phyloP scores from a whole-genome alignment of 2,888 invertebrate species.

The Spodoptera exigua region DNA sequence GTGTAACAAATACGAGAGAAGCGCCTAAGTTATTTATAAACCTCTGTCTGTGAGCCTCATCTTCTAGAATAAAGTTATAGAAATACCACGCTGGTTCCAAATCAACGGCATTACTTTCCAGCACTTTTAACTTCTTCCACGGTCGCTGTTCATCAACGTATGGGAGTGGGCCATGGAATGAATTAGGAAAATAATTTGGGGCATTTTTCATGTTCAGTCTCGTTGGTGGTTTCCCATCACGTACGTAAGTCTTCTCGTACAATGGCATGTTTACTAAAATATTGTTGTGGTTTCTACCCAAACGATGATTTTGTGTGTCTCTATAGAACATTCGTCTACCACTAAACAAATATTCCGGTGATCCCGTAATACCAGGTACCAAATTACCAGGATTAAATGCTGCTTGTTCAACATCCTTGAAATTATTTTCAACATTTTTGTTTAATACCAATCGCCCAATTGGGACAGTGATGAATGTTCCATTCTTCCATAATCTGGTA shows the following conservation, averaged over 20 bases:
- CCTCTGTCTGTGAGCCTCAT: conserved; percentile 69
- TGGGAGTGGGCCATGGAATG: conserved; percentile 65
- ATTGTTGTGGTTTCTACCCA: conserved; percentile 64
- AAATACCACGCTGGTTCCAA: conserved; percentile 92
- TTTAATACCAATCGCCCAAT: conserved; percentile 85
- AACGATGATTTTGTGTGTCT: conserved; percentile 86
- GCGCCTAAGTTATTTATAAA: conserved; percentile 32
- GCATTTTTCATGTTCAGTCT: conserved; percentile 56
- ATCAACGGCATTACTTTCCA: conserved; percentile 59
- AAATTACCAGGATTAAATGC: conserved; percentile 79
- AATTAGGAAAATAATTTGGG: conserved; percentile 68
- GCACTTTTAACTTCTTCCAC: conserved; percentile 46
- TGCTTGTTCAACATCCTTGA: conserved; percentile 85
- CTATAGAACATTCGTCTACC: conserved; percentile 83
- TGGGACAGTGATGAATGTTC: conserved; percentile 82
- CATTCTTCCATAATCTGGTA: conserved; percentile 80
- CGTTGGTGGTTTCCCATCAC: conserved; percentile 64
- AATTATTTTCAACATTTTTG: conserved; percentile 84
- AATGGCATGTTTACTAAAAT: conserved; percentile 63
- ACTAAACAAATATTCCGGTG: conserved; percentile 86
- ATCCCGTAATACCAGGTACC: conserved; percentile 84
- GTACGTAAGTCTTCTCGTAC: conserved; percentile 59
- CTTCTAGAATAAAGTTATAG: conserved; percentile 90
- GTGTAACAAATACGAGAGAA: conserved; percentile 32
- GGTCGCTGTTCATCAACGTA: conserved; percentile 59